Percentiles rank a stretch among this genome's conserved stretches.
These are phyloP conservation scores for Dasyprocta punctata DNA, from an alignment of 2,113 vertebrate genomes.

Conservation along the genomic window DNA sequence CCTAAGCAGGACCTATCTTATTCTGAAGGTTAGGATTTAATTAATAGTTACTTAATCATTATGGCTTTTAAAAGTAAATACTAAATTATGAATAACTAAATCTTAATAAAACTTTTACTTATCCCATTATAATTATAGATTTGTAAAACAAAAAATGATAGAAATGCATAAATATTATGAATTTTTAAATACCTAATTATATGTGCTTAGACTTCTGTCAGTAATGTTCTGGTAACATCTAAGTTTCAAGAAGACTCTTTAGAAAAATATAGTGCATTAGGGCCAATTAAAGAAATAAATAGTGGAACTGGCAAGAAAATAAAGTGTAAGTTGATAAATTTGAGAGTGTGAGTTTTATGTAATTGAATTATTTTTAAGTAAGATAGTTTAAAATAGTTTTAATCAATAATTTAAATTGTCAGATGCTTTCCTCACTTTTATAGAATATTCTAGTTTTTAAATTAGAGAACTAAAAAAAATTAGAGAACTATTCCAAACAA, in stretches of 20 bases:
- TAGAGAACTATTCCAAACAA: not conserved
- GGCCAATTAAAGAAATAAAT: not conserved
- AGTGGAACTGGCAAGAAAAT: slow-evolving; percentile 10
- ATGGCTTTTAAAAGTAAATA: slow-evolving; percentile 42
- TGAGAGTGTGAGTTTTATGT: not conserved
- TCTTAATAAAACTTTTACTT: not conserved
- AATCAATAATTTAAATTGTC: not conserved
- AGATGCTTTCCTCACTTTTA: not conserved
- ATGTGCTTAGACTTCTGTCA: not conserved
- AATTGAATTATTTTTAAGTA: slow-evolving; percentile 32
- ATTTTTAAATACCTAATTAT: slow-evolving; percentile 46
- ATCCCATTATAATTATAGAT: not conserved
- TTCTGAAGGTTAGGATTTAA: not conserved
- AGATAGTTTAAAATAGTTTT: not conserved
- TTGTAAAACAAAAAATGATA: not conserved
- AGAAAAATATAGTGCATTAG: not conserved
- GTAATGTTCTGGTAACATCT: not conserved
- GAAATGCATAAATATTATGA: not conserved
- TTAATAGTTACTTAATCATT: slow-evolving; percentile 11
- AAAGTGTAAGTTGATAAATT: not conserved
- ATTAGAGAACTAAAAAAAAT: not conserved
- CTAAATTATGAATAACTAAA: slow-evolving; percentile 19
- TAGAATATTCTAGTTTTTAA: not conserved
- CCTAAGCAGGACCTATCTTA: not conserved
- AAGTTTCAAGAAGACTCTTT: not conserved